Evolutionary conservation across 2,888 invertebrate species (phyloP), one percentile per base, ranked within the genome.

Genomic region (Lepidocyrtinus sp.): DNA sequence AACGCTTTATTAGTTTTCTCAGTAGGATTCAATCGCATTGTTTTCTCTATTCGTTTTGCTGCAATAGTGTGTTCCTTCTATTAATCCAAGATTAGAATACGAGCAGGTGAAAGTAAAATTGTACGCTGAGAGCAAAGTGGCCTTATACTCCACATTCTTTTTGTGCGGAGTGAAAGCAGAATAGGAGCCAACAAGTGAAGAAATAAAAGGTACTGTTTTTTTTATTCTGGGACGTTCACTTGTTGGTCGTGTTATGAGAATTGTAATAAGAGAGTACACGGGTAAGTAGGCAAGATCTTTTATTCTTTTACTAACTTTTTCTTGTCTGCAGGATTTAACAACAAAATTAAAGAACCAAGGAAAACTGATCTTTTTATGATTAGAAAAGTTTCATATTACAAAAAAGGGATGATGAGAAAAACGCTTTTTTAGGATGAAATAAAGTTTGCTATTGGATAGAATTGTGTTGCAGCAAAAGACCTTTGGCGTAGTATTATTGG

Each of bases 311-410:
- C n/a, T n/a, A 50, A 50, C 2, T 12, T 50, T 2, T 50, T 50
- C 17, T 50, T 15, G 36, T 5, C 17, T 50, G 50, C 15, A 17
- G 50, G 50, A 50, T 50, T 50, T 50, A 50, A 50, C 17, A 50
- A 50, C n/a, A 50, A 50, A 50, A 50, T 50, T 50, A 50, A 50
- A 50, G 50, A 17, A 50, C 50, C 12, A 50, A 50, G 17, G 50
- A 50, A 2, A 17, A 50, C 2, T 15, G 17, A 50, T n/a, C 5
- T n/a, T n/a, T n/a, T 50, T 50, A 50, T 50, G 50, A 50, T 50
- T 50, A 50, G 50, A 50, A 50, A 50, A 50, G 50, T 50, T 50
- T 50, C 50, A 50, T 50, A 50, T 50, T 50, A 17, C 50, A 50
- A 50, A 50, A 50, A 15, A 50, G 17, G 50, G 50, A 50, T 36